Conservation (phyloP, 1,140 invertebrate species). For the Orchestia grillus region DNA sequence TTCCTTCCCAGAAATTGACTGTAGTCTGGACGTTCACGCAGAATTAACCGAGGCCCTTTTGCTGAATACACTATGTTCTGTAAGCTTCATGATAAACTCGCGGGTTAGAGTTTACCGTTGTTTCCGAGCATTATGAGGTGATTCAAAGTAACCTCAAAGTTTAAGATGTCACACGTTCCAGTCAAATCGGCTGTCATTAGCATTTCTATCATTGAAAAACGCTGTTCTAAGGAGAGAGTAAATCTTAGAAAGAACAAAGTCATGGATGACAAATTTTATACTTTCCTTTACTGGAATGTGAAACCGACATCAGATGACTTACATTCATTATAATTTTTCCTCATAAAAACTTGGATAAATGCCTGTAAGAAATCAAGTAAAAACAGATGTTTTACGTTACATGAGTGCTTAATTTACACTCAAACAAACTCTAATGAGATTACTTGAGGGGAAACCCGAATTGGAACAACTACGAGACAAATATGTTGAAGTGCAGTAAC, state of each 20-base stretch:
- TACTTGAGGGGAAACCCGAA: no score
- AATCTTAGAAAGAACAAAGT: neutral
- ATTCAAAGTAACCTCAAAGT: neutral
- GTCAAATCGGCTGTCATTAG: neutral
- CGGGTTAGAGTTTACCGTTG: neutral
- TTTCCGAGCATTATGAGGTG: neutral
- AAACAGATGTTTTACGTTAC: neutral
- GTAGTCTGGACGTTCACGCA: neutral
- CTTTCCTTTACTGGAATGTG: neutral
- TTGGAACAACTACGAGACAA: no score
- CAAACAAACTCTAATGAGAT: no score
- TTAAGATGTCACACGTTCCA: neutral
- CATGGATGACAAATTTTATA: neutral
- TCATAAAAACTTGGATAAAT: neutral
- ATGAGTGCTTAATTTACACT: neutral
- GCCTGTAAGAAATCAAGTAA: neutral
- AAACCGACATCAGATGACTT: neutral
- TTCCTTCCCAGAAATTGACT: neutral
- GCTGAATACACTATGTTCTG: neutral
- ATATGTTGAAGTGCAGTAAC: no score
- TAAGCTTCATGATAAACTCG: neutral
- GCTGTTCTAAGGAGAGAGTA: neutral
- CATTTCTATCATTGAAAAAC: neutral
- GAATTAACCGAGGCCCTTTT: neutral
- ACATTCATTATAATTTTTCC: neutral